phyloP scores from a whole-genome alignment of 1,140 invertebrate species.

The Cardiocondyla obscurior region DNA sequence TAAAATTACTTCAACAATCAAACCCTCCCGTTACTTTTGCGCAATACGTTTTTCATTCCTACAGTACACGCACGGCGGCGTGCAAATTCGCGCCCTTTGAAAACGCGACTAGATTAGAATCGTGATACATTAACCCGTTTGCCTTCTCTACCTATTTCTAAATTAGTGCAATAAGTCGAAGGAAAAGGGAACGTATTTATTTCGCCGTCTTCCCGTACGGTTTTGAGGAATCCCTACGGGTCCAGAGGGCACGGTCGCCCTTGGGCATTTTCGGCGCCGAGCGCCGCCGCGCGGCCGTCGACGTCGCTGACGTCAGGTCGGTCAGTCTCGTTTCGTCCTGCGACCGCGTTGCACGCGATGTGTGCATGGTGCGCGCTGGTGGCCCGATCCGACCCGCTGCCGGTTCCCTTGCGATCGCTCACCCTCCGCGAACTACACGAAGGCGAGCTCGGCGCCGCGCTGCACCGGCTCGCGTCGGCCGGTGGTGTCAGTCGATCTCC shows the following conservation, averaged over 20 bases:
- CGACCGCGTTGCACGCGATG: conserved; percentile 26
- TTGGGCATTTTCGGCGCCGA: conserved; percentile 17
- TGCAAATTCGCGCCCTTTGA: too few species aligned
- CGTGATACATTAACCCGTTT: too few species aligned
- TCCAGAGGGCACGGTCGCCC: conserved; percentile 33
- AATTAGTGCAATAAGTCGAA: too few species aligned
- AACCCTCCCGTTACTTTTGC: too few species aligned
- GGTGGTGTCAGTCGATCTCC: background rate
- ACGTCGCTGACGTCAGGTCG: background rate
- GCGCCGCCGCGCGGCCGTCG: too few species aligned
- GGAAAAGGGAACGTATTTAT: too few species aligned
- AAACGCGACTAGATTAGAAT: too few species aligned
- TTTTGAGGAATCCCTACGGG: background rate
- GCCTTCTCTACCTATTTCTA: too few species aligned
- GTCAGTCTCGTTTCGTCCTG: conserved; percentile 44
- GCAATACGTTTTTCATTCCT: too few species aligned
- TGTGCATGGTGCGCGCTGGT: background rate
- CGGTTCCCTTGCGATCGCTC: background rate
- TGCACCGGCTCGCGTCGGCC: background rate
- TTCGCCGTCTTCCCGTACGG: too few species aligned
- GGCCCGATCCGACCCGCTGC: background rate
- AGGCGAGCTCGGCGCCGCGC: background rate
- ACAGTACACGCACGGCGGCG: too few species aligned
- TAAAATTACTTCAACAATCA: too few species aligned
- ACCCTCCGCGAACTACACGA: background rate